These are phyloP conservation scores for Limosa lapponica DNA, from an alignment of 2,797 vertebrate genomes.

Conservation along the genomic window DNA sequence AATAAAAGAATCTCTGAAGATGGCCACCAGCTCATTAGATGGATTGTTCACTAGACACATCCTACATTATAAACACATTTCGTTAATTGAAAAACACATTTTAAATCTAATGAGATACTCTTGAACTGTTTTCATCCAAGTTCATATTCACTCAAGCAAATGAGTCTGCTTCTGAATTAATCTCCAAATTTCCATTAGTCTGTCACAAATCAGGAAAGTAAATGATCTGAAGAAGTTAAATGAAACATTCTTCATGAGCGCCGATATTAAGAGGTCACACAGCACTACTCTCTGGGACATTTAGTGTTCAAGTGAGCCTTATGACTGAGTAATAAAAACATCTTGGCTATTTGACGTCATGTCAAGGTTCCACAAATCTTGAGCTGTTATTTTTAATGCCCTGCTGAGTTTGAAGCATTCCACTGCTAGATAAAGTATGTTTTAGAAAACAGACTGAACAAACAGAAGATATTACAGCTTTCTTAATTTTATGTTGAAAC, in stretches of 20 bases:
- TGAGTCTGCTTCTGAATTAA: conserved; percentile 22
- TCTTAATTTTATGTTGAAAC: neutral
- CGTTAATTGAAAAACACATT: conserved; percentile 40
- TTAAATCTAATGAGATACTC: conserved; percentile 9
- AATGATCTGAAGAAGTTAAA: conserved; percentile 59
- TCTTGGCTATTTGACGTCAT: conserved; percentile 43
- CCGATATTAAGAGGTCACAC: conserved; percentile 16
- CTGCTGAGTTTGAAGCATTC: neutral
- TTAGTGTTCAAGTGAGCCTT: conserved; percentile 39
- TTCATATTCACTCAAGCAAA: conserved; percentile 42
- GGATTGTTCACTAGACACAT: conserved; percentile 7
- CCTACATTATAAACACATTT: conserved; percentile 43
- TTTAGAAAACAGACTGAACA: neutral
- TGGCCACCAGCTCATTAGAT: neutral
- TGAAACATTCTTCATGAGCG: neutral
- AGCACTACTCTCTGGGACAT: conserved; percentile 26
- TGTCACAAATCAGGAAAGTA: conserved; percentile 49
- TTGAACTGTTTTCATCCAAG: conserved; percentile 12
- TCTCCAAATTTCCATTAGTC: conserved; percentile 29
- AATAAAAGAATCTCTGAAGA: neutral
- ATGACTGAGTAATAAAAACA: neutral
- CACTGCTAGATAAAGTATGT: neutral
- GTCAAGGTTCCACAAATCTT: conserved; percentile 2
- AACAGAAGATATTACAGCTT: neutral
- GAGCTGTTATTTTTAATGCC: neutral